Percentiles rank a stretch among this genome's conserved stretches.
Evolutionary conservation across 2,888 invertebrate genomes (phyloP).

Genomic region (Chymomyza procnemis): DNA sequence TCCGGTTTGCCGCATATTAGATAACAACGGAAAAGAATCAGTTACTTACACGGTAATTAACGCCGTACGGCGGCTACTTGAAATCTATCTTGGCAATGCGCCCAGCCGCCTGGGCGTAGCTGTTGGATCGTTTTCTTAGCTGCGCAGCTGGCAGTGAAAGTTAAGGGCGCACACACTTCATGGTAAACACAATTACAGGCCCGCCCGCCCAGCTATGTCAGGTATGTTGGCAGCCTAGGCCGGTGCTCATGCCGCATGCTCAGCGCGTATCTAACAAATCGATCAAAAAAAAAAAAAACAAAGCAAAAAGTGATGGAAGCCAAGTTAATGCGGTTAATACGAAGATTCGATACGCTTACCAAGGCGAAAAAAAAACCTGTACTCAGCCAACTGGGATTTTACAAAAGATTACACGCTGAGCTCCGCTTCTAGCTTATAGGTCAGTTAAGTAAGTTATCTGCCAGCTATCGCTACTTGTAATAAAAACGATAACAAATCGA

Average conservation of each 20-base stretch:
- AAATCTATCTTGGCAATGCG: constrained; percentile 10
- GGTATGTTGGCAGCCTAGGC: neutral
- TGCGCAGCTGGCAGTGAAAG: constrained; percentile 51
- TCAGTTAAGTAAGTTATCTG: no score
- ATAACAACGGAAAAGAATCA: constrained; percentile 12
- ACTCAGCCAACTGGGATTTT: no score
- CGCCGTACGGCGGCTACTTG: neutral
- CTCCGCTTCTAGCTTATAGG: no score
- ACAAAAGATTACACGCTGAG: no score
- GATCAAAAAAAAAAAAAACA: constrained; percentile 48
- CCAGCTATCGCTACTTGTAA: no score
- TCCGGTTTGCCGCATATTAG: neutral
- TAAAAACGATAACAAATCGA: no score
- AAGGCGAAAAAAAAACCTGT: neutral
- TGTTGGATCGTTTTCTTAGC: constrained; percentile 15
- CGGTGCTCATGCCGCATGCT: constrained; percentile 41
- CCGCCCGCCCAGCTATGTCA: constrained; percentile 23
- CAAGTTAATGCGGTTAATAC: neutral
- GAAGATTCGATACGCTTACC: neutral
- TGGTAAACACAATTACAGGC: constrained; percentile 55
- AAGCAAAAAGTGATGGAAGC: neutral
- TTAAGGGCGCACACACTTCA: constrained; percentile 51
- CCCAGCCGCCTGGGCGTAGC: constrained; percentile 30
- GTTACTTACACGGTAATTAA: constrained; percentile 2
- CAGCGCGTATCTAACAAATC: constrained; percentile 62